Evolutionary conservation across 53 echinoderm and acorn worm genomes (phyloP).

Genomic region (Temnopleurus reevesii): DNA sequence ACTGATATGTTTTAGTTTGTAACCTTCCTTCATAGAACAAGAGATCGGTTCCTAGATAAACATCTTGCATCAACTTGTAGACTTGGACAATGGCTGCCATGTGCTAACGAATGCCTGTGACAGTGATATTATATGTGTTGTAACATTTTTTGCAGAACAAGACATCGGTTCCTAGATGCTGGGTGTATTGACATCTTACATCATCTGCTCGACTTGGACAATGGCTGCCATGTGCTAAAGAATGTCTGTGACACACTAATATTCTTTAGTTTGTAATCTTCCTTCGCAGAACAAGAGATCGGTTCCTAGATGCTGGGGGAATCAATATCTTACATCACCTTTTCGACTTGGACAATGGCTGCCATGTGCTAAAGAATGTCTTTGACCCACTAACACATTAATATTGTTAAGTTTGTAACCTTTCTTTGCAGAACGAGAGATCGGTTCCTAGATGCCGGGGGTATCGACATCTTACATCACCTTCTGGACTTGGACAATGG

Average conservation of each 20-base stretch:
- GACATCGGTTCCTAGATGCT: conserved; percentile 46
- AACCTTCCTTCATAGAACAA: too few relatives aligned
- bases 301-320: conserved; percentile 49
- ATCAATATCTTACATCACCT: conserved; percentile 15
- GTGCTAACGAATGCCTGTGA: conserved; percentile 7
- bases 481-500: conserved; percentile 32
- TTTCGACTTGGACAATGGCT: conserved; percentile 15
- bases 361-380: conserved; percentile 1
- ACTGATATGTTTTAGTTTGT: too few relatives aligned
- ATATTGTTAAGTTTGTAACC: too few relatives aligned
- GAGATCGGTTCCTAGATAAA: too few relatives aligned
- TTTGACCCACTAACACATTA: neutral
- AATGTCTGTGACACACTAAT: conserved; percentile 10
- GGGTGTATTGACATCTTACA: conserved; percentile 14
- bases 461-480: conserved; percentile 14
- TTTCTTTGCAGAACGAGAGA: conserved; percentile 34
- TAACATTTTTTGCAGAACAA: conserved; percentile 14
- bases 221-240: neutral
- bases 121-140: too few relatives aligned
- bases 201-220: conserved; percentile 38
- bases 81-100: neutral
- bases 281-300: conserved; percentile 30
- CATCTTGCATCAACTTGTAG: conserved; percentile 33
- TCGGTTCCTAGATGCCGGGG: conserved; percentile 41
- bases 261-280: neutral